Base-by-base conservation (phyloP, 2,113 vertebrate genomes). In the Laticauda colubrina region DNA sequence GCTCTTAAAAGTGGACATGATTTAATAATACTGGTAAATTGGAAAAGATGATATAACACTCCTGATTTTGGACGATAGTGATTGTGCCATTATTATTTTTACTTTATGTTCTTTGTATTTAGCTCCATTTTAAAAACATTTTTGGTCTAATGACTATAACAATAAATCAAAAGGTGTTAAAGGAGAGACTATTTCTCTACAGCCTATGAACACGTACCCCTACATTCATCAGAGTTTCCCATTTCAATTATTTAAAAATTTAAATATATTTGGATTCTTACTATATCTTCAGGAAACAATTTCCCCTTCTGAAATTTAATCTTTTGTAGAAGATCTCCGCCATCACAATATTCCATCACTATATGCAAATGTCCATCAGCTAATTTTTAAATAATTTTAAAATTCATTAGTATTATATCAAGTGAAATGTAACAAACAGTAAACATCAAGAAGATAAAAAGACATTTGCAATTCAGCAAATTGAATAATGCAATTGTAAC, bases 331-430 rank as follows among this genome's bases (percentile, higher is more conserved):
- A 99, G 97, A 95, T 99, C 99, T 94, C 99, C 98, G 93, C 97
- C 98, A 0, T 98, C 97, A 97, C 99, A 99, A 95, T 98, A 99
- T 94, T 99, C 99, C 99, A 99, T 99, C 64, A 98, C 98, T 93
- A 99, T 99, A 94, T 98, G 98, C 91, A 99, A 93, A 94, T 98
- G 97, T 95, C 97, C 98, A 92, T 98, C 97, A 94, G 95, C 99
- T 99, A 96, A 92, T 96, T 59, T 92, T 91, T 61, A 94, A 45
- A 57, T 89, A 95, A 97, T 29, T 93, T 10, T 11, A 91, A 95
- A n/a, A 95, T 39, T 34, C 89, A 39, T 96, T 94, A 96, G 86
- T 95, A 75, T 15, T 6, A 34, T 2, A 10, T n/a, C 55, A 91
- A 2, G 18, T 2, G 24, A 95, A 85, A 1, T 85, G 2, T 87